phyloP scores from a whole-genome alignment of 2,797 vertebrate species.

The Lerista edwardsae region DNA sequence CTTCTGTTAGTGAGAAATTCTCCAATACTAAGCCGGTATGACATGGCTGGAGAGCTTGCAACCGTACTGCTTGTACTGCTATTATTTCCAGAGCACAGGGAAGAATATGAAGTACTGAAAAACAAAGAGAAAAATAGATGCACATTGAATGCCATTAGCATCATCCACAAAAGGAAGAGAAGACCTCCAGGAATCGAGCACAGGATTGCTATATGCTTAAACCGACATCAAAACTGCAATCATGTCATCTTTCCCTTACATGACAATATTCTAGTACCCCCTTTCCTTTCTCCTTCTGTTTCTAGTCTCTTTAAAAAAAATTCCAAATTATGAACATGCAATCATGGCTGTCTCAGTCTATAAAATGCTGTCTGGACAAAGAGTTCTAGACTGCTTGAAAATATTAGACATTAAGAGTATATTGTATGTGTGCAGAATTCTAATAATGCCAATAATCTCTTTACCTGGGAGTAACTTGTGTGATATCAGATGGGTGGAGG shows the following conservation, averaged over 20 bases:
- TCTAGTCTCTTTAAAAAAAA: background rate
- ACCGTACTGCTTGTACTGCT: slow-evolving; percentile 81
- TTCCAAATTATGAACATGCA: background rate
- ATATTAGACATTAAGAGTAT: background rate
- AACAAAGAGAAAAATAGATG: slow-evolving; percentile 11
- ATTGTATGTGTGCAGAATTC: slow-evolving; percentile 24
- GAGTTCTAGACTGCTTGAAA: background rate
- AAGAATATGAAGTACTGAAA: slow-evolving; percentile 76
- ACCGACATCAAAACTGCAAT: background rate
- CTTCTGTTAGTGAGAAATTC: slow-evolving; percentile 85
- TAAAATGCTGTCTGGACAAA: background rate
- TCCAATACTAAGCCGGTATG: slow-evolving; percentile 87
- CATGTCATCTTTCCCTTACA: background rate
- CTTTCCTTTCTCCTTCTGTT: background rate
- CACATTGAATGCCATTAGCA: background rate
- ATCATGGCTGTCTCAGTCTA: background rate
- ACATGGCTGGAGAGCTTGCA: slow-evolving; percentile 83
- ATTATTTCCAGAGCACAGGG: slow-evolving; percentile 72
- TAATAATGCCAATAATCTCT: slow-evolving; percentile 21
- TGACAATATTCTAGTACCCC: background rate
- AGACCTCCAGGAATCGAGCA: background rate
- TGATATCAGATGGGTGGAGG: slow-evolving; percentile 93
- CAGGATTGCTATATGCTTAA: background rate
- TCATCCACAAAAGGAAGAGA: background rate
- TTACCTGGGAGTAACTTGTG: slow-evolving; percentile 93